Percentiles rank a stretch among this genome's conserved stretches.
phyloP scores from a whole-genome alignment of 2,113 vertebrate species.

The Motacilla alba region DNA sequence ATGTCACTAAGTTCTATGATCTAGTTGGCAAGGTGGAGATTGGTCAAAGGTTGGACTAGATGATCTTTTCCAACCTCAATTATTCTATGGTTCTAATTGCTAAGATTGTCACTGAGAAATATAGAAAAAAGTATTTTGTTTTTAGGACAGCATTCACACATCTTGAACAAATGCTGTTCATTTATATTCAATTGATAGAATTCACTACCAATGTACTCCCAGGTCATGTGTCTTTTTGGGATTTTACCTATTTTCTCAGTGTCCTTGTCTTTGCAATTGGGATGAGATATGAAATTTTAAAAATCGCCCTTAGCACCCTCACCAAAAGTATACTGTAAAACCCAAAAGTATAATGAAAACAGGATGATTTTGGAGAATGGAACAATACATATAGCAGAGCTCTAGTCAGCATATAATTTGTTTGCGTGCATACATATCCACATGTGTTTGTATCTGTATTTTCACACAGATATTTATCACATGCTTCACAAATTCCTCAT shows the following conservation, averaged over 20 bases:
- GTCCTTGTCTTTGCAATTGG: background rate
- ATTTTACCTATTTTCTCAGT: background rate
- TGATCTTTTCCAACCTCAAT: background rate
- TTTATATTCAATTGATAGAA: background rate
- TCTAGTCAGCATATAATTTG: background rate
- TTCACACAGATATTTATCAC: background rate
- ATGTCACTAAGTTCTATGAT: too few relatives aligned
- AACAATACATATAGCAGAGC: background rate
- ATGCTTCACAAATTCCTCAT: background rate
- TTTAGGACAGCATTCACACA: accelerated
- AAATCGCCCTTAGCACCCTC: background rate
- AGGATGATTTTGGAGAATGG: background rate
- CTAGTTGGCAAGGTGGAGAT: background rate
- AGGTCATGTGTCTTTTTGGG: background rate
- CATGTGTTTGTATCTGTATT: background rate
- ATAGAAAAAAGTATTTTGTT: background rate
- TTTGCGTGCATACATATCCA: background rate
- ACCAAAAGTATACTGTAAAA: background rate
- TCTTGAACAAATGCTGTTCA: background rate
- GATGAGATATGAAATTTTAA: background rate
- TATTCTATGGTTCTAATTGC: background rate
- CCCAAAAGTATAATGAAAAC: background rate
- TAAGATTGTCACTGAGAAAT: background rate
- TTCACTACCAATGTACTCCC: background rate
- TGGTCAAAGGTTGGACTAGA: background rate